Evolutionary conservation across 1,140 invertebrate species (phyloP), one percentile per base, ranked within the genome.

Genomic region (Ips typographus): DNA sequence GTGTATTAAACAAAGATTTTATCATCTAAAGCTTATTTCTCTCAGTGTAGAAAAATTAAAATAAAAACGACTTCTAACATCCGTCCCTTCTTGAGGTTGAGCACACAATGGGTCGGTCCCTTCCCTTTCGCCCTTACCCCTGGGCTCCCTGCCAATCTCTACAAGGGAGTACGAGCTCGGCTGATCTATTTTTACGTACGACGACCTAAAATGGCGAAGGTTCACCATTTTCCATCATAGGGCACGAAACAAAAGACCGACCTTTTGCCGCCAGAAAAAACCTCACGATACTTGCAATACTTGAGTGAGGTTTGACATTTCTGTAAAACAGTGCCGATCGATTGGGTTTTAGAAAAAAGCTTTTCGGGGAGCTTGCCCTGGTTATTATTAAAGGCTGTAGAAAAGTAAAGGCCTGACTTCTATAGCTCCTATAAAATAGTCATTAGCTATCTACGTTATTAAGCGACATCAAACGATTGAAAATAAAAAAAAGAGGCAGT

Each of bases 401-500:
- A 22, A 22, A 22, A 22, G 22, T 22, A 22, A 22, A 22, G 22
- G 22, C 22, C 22, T 22, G 22, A 22, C 22, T 22, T 22, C 22
- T 22, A 22, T 22, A 22, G 22, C 22, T 22, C 43, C 47, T 55
- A 65, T 56, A 65, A 55, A 65, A 65, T 55, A 41, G 7, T 53
- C 52, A 65, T 56, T 56, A 65, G 39, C 42, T 3, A 7, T 56
- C 4, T 5, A 57, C 53, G 44, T 65, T 57, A 68, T 68, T 68
- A 68, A 39, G 57, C 52, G 44, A 60, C 55, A 59, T 40, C 47
- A 68, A 40, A 60, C 40, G 53, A 68, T 68, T n/a, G 43, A 60
- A 60, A 59, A 49, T 37, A n/a, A 22, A 61, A 68, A 67, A 60
- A 68, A 60, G 57, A 42, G 44, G 22, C 65, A 61, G 65, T 61